Evolutionary conservation across 2,888 invertebrate species (phyloP).

Genomic region (Drosophila infuscata): DNA sequence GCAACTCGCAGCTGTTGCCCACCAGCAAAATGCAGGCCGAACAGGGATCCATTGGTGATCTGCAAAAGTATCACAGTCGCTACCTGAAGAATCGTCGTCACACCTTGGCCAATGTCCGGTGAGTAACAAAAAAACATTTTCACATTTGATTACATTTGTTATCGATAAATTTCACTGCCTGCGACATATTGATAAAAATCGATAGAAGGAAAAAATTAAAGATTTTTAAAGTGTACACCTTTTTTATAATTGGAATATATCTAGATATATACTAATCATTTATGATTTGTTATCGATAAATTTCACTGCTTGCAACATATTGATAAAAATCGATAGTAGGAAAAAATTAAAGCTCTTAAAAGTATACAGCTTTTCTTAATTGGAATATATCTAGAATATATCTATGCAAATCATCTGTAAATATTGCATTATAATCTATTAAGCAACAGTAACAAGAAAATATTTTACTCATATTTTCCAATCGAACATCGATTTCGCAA

Average conservation of each 20-base stretch:
- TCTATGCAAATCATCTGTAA: neutral
- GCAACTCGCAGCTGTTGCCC: constrained; percentile 85
- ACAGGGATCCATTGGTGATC: constrained; percentile 95
- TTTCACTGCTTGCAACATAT: neutral
- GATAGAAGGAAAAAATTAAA: neutral
- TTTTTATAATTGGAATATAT: neutral
- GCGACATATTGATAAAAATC: neutral
- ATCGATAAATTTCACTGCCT: neutral
- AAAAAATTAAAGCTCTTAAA: neutral
- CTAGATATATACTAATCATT: neutral
- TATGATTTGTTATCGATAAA: neutral
- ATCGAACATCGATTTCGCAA: neutral
- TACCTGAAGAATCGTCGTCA: constrained; percentile 94
- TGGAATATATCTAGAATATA: neutral
- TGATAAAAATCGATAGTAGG: neutral
- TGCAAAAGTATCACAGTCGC: constrained; percentile 94
- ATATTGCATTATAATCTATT: neutral
- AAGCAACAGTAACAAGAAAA: neutral
- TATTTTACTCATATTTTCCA: neutral
- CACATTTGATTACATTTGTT: neutral
- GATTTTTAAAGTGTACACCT: no score
- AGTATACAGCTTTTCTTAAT: neutral
- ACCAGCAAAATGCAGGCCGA: constrained; percentile 93
- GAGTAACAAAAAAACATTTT: constrained; percentile 85
- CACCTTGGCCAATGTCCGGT: constrained; percentile 97